These are phyloP conservation scores for Thomomys bottae DNA, from an alignment of 2,113 vertebrate species.

Conservation along the genomic window DNA sequence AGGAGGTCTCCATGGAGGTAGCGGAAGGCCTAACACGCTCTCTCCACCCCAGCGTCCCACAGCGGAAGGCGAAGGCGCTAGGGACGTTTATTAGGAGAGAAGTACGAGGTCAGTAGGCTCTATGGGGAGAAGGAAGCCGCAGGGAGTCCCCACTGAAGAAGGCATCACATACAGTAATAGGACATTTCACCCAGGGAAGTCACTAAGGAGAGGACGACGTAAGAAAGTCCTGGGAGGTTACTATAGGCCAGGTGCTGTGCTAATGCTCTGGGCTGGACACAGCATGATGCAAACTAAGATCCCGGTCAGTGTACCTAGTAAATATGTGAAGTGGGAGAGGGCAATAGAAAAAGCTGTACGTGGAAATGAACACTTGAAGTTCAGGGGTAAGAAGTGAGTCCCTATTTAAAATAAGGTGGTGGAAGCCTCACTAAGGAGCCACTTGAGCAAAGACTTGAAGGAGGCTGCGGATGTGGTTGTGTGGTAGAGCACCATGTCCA, in stretches of 20 bases:
- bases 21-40: too few relatives aligned
- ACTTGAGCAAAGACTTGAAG: neutral
- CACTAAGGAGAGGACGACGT: neutral
- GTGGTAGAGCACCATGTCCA: neutral
- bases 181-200: neutral
- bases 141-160: neutral
- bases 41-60: too few relatives aligned
- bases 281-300: neutral
- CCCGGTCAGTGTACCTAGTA: too few relatives aligned
- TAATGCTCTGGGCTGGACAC: too few relatives aligned
- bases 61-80: too few relatives aligned
- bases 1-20: too few relatives aligned
- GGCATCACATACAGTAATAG: neutral
- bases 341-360: too few relatives aligned
- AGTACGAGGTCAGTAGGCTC: too few relatives aligned
- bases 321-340: too few relatives aligned
- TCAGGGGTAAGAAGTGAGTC: neutral
- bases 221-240: neutral
- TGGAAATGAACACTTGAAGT: too few relatives aligned
- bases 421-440: neutral
- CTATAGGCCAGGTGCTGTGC: neutral
- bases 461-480: neutral
- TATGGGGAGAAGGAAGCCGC: neutral
- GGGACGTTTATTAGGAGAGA: too few relatives aligned
- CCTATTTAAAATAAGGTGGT: constrained; percentile 11